These are phyloP conservation scores for Dicerorhinus sumatrensis DNA, from an alignment of 2,113 vertebrate genomes.

Conservation along the genomic window DNA sequence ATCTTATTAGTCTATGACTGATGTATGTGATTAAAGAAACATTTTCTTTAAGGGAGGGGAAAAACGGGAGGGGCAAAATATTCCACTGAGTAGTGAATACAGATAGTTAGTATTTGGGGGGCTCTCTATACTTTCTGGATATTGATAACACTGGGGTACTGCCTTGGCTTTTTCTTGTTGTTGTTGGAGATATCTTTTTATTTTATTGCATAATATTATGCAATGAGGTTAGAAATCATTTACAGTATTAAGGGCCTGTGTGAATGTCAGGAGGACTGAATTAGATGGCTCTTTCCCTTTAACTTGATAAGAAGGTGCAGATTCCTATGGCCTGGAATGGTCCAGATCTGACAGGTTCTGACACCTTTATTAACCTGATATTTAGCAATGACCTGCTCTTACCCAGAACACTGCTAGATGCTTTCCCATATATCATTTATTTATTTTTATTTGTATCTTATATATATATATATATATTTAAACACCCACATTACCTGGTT, in stretches of 20 bases:
- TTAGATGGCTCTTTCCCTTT: neutral
- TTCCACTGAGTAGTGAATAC: neutral
- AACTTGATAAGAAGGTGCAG: neutral
- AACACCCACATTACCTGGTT: neutral
- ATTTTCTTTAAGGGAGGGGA: neutral
- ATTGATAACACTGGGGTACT: neutral
- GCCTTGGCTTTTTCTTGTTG: neutral
- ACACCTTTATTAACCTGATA: neutral
- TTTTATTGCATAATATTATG: neutral
- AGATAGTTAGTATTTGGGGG: neutral
- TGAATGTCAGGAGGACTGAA: neutral
- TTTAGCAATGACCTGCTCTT: neutral
- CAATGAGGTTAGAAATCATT: neutral
- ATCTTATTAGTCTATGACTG: neutral
- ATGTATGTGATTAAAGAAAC: neutral
- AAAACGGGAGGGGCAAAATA: neutral
- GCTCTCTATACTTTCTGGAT: neutral
- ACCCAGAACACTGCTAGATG: neutral
- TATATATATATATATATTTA: neutral
- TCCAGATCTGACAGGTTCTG: neutral
- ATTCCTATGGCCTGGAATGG: neutral
- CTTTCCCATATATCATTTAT: neutral
- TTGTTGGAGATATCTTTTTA: neutral
- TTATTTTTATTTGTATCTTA: too few relatives aligned
- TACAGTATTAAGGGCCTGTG: neutral